These are phyloP conservation scores for Astropecten irregularis DNA, from an alignment of 53 echinoderm and acorn worm species.

Conservation along the genomic window DNA sequence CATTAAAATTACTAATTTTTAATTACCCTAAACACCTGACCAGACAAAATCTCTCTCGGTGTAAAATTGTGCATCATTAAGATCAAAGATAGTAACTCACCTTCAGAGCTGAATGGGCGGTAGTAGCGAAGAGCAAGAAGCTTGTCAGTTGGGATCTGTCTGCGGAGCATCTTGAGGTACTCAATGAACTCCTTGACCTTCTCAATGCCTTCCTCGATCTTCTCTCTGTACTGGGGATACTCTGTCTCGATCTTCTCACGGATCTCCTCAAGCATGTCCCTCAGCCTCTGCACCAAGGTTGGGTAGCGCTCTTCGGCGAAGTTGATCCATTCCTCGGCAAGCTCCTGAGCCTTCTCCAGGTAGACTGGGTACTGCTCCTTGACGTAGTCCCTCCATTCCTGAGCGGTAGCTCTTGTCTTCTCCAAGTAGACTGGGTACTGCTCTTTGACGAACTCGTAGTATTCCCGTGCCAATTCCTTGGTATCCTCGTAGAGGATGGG, in stretches of 20 bases:
- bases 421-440: conserved; percentile 41
- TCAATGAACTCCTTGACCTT: conserved; percentile 65
- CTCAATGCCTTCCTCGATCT: conserved; percentile 57
- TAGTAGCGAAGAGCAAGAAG: conserved; percentile 46
- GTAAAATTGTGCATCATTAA: too few relatives aligned
- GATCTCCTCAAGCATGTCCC: conserved; percentile 3
- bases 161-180: conserved; percentile 30
- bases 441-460: conserved; percentile 11
- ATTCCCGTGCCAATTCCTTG: conserved; percentile 18
- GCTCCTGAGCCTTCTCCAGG: conserved; percentile 8
- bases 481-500: conserved; percentile 28
- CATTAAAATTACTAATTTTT: not conserved
- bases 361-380: conserved; percentile 52
- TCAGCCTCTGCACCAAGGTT: conserved; percentile 16
- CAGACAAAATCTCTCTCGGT: too few relatives aligned
- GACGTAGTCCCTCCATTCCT: conserved; percentile 41
- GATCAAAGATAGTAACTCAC: too few relatives aligned
- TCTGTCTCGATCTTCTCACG: conserved; percentile 48
- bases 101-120: conserved; percentile 41
- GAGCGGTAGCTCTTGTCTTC: conserved; percentile 9
- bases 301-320: conserved; percentile 29
- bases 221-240: conserved; percentile 49
- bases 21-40: too few relatives aligned
- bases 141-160: conserved; percentile 24
- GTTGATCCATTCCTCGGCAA: conserved; percentile 18